A percentile compares a stretch with the other conserved stretches of the same genome.
These are phyloP conservation scores for Laterallus jamaicensis DNA, from an alignment of 2,113 vertebrate genomes.

Conservation along the genomic window DNA sequence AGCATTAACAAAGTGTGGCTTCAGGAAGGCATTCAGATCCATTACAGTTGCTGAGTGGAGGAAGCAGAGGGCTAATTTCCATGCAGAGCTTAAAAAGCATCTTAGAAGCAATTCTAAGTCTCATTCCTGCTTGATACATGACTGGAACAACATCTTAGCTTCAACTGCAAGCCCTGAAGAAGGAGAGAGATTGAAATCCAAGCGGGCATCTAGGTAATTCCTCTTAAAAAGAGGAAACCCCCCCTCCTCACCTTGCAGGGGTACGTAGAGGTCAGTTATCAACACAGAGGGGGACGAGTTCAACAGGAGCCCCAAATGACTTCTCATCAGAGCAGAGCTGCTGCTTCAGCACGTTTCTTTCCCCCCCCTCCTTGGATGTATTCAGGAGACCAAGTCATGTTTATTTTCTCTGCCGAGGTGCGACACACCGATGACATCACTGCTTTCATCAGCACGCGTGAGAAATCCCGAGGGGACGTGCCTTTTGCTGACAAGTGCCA, in stretches of 20 bases:
- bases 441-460: not conserved
- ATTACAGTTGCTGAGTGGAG: not conserved
- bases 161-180: not conserved
- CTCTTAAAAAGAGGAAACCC: not conserved
- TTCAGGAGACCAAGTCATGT: accelerated
- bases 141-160: not conserved
- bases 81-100: not conserved
- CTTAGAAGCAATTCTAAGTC: not conserved
- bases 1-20: not conserved
- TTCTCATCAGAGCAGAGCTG: not conserved
- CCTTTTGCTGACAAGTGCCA: not conserved
- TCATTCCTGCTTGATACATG: not conserved
- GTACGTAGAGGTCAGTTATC: not conserved
- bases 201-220: not conserved
- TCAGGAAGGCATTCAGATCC: not conserved
- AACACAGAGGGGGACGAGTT: not conserved
- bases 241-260: not conserved
- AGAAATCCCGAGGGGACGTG: not conserved
- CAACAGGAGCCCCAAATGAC: not conserved
- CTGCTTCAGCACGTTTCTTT: not conserved
- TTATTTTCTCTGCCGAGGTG: not conserved
- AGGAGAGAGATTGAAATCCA: not conserved
- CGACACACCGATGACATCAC: not conserved
- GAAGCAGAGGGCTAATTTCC: not conserved
- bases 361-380: not conserved